Evolutionary conservation across 2,888 invertebrate genomes (phyloP).

Genomic region (Caenorhabditis sp.): DNA sequence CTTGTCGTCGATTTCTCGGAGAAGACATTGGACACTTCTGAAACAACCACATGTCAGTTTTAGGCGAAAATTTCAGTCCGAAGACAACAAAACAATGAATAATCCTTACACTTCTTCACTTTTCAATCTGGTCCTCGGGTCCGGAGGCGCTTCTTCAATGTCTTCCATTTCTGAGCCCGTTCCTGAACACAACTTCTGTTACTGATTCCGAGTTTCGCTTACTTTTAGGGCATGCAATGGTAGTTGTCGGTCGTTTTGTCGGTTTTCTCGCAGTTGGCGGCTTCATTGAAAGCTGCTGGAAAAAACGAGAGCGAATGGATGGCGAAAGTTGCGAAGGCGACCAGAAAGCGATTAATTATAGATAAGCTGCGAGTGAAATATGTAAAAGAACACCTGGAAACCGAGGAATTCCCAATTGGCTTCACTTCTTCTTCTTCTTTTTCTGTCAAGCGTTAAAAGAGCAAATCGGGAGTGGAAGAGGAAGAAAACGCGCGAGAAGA

Average conservation of each 20-base stretch:
- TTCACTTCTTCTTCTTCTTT: conserved; percentile 14
- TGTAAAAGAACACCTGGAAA: conserved; percentile 30
- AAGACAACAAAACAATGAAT: too few species aligned
- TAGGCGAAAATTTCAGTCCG: not conserved
- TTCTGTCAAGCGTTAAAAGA: conserved; percentile 3
- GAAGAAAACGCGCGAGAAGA: conserved; percentile 8
- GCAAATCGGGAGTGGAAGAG: not conserved
- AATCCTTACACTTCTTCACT: conserved; percentile 41
- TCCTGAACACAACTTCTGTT: not conserved
- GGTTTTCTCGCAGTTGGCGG: conserved; percentile 49
- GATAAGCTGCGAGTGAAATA: conserved; percentile 26
- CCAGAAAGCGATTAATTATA: conserved; percentile 20
- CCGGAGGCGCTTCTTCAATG: conserved; percentile 53
- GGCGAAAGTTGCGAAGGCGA: not conserved
- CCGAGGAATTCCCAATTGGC: conserved; percentile 4
- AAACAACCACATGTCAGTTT: not conserved
- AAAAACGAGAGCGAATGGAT: conserved; percentile 6
- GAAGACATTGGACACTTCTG: conserved; percentile 53
- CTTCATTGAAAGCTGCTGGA: too few species aligned
- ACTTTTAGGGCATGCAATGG: conserved; percentile 43
- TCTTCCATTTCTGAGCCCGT: conserved; percentile 31
- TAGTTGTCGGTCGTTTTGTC: conserved; percentile 35
- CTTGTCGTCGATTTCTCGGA: conserved; percentile 60
- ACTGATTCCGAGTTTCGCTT: not conserved
- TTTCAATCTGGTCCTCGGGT: conserved; percentile 37